Percentiles rank a stretch among this genome's conserved stretches.
Evolutionary conservation across 2,797 vertebrate species (phyloP).

Genomic region (Hoplostethus atlanticus): DNA sequence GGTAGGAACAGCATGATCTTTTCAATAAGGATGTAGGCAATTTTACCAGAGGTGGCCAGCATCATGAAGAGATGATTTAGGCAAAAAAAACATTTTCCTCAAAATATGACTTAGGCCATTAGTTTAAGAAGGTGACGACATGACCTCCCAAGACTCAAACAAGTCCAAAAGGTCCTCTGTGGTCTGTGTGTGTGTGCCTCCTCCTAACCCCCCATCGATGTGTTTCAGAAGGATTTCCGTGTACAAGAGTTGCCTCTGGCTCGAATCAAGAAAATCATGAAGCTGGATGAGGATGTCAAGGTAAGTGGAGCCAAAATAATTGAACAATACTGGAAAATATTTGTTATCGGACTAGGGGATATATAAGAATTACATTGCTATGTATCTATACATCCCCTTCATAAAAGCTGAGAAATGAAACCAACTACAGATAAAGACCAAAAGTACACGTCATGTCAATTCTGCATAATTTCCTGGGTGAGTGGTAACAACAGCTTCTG

Average conservation of each 20-base stretch:
- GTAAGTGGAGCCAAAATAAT: conserved; percentile 73
- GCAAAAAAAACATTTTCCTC: no score
- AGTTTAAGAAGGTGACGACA: no score
- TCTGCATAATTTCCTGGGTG: background rate
- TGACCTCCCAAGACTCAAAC: background rate
- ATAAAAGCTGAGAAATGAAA: no score
- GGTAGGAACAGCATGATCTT: no score
- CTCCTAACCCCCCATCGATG: conserved; percentile 48
- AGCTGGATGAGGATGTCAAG: conserved; percentile 99
- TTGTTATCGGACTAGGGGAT: background rate
- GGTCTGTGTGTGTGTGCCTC: background rate
- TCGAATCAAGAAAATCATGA: conserved; percentile 99
- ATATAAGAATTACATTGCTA: background rate
- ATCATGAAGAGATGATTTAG: no score
- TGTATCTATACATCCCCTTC: background rate
- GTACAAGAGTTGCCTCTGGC: conserved; percentile 98
- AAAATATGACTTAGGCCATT: no score
- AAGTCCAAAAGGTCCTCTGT: background rate
- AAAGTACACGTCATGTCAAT: background rate
- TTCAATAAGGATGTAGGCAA: no score
- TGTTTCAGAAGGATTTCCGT: conserved; percentile 96
- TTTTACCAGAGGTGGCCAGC: no score
- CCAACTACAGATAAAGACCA: background rate
- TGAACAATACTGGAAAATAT: background rate
- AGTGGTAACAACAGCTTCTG: background rate